Percentiles rank a stretch among this genome's conserved stretches.
phyloP scores from a whole-genome alignment of 2,888 invertebrate species.

The Pristionchus maxplancki region DNA sequence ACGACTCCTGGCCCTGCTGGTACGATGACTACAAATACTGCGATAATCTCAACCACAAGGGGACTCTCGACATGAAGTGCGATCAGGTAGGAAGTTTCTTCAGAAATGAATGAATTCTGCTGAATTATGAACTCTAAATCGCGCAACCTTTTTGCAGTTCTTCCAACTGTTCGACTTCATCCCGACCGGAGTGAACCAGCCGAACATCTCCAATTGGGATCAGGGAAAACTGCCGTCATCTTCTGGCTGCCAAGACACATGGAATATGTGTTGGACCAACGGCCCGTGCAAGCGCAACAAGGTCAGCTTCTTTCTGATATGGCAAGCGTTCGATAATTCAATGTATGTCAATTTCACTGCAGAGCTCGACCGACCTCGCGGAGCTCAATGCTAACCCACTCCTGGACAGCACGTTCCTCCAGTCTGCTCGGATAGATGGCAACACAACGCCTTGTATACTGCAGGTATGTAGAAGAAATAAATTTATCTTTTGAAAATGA shows the following conservation, averaged over 20 bases:
- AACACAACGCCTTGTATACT: background rate
- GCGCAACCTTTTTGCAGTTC: background rate
- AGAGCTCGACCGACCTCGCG: background rate
- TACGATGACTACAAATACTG: background rate
- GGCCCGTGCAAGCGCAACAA: background rate
- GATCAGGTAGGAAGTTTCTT: background rate
- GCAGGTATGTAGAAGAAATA: background rate
- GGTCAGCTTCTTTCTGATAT: no score
- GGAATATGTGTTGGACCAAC: background rate
- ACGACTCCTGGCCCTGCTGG: background rate
- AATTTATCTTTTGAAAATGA: no score
- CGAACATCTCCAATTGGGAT: background rate
- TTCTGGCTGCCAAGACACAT: background rate
- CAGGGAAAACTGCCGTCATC: background rate
- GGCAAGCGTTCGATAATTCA: background rate
- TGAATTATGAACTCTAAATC: no score
- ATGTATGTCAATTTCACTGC: background rate
- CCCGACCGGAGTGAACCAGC: background rate
- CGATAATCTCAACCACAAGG: background rate
- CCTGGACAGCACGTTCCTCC: background rate
- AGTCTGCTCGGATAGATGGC: background rate
- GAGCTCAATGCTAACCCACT: background rate
- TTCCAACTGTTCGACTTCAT: conserved; percentile 16
- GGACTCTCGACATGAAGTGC: background rate
- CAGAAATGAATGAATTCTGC: background rate